phyloP scores from a whole-genome alignment of 2,888 invertebrate genomes.

The Eugnorisma glareosa region DNA sequence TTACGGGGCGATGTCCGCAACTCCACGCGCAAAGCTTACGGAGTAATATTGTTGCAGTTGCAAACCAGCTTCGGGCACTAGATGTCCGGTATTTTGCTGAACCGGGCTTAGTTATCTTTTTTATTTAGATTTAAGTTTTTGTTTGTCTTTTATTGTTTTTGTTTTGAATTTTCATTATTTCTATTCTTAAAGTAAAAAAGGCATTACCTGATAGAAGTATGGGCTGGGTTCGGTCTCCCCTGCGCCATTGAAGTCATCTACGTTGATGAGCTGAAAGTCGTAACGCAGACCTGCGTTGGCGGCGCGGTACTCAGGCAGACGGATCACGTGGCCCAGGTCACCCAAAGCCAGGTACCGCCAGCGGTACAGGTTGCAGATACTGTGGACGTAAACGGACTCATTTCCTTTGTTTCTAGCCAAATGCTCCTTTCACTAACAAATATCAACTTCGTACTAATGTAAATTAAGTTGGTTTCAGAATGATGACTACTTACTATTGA shows the following conservation, averaged over 20 bases:
- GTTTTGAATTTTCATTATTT: too few relatives aligned
- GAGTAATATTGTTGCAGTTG: not conserved
- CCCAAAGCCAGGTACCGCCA: slow-evolving; percentile 99
- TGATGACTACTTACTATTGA: not conserved
- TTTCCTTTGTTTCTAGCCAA: not conserved
- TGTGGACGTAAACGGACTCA: slow-evolving; percentile 72
- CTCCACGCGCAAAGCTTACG: not conserved
- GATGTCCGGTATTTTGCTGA: too few relatives aligned
- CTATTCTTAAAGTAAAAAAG: not conserved
- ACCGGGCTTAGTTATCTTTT: too few relatives aligned
- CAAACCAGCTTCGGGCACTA: too few relatives aligned
- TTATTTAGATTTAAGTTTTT: too few relatives aligned
- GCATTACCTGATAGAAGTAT: slow-evolving; percentile 96
- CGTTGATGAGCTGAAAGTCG: slow-evolving; percentile 99
- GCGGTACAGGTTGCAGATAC: slow-evolving; percentile 97
- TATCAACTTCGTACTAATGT: not conserved
- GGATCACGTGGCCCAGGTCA: slow-evolving; percentile 96
- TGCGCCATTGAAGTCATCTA: slow-evolving; percentile 98
- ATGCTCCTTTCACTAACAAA: not conserved
- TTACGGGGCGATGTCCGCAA: not conserved
- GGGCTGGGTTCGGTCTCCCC: slow-evolving; percentile 99
- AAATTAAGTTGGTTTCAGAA: slow-evolving; percentile 1
- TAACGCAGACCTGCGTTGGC: slow-evolving; percentile 98
- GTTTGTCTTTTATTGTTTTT: too few relatives aligned
- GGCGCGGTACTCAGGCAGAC: slow-evolving; percentile 95